Percentiles rank a stretch among this genome's conserved stretches.
Evolutionary conservation across 2,888 invertebrate genomes (phyloP).

Genomic region (Lycocerus yunnanus): DNA sequence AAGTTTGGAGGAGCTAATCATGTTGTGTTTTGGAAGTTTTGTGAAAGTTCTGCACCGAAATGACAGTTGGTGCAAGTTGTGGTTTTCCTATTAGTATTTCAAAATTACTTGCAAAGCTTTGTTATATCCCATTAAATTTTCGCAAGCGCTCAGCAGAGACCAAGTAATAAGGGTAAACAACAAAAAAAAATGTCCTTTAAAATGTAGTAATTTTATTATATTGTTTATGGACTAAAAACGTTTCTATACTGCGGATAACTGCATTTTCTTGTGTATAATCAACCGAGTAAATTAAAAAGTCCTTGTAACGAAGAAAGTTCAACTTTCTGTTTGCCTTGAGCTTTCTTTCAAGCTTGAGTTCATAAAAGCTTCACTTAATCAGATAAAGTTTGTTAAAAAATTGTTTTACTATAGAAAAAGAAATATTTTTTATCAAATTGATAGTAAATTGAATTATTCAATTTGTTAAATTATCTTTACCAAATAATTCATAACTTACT

Average conservation of each 20-base stretch:
- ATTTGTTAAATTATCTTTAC: not conserved
- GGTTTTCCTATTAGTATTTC: constrained; percentile 19
- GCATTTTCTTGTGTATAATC: not conserved
- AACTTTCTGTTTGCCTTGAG: not conserved
- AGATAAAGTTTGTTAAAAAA: constrained; percentile 3
- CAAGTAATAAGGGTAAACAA: not conserved
- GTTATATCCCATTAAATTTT: constrained; percentile 2
- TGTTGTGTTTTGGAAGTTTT: constrained; percentile 23
- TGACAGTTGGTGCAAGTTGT: constrained; percentile 16
- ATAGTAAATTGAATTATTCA: not conserved
- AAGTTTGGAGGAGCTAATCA: constrained; percentile 23
- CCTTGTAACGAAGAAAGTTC: constrained; percentile 9
- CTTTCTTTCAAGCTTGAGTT: constrained; percentile 15
- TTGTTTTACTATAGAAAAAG: not conserved
- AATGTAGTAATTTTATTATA: not conserved
- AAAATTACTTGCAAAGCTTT: constrained; percentile 15
- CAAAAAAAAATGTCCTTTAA: not conserved
- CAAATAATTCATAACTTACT: constrained; percentile 59
- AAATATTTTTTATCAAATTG: not conserved
- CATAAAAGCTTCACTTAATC: constrained; percentile 14
- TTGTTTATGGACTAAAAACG: not conserved
- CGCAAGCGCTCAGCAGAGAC: not conserved
- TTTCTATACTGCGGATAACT: not conserved
- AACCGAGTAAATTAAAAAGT: constrained; percentile 15
- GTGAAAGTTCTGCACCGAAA: constrained; percentile 14